Evolutionary conservation across 2,113 vertebrate genomes (phyloP).

Genomic region (Vimba vimba): DNA sequence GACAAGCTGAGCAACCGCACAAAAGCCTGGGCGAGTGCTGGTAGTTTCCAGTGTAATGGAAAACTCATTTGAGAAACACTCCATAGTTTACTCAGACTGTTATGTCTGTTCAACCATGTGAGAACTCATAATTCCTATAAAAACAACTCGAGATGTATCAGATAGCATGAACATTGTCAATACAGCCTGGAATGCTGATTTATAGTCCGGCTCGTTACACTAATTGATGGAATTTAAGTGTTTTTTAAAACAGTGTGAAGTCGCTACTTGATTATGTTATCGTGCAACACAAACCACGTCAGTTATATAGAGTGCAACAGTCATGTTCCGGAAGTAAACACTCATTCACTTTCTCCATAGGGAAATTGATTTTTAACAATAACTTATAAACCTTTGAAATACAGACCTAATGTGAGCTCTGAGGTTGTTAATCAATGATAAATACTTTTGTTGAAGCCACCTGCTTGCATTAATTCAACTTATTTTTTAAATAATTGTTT

Average conservation of each 20-base stretch:
- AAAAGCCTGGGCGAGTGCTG: constrained; percentile 12
- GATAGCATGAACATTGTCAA: background rate
- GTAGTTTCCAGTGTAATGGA: background rate
- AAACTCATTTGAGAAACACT: constrained; percentile 36
- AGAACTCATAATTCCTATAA: background rate
- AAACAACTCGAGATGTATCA: background rate
- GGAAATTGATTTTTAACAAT: background rate
- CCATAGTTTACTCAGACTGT: constrained; percentile 9
- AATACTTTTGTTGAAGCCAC: background rate
- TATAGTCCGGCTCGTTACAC: background rate
- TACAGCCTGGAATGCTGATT: background rate
- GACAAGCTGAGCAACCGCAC: background rate
- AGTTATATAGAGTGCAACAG: background rate
- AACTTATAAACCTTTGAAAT: background rate
- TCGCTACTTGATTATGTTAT: constrained; percentile 1
- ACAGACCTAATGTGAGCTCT: background rate
- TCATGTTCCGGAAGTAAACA: background rate
- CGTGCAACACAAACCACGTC: background rate
- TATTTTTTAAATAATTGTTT: background rate
- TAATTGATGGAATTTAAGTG: background rate
- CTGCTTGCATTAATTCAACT: too few species aligned
- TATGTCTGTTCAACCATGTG: constrained; percentile 24
- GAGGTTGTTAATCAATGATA: background rate
- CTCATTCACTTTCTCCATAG: too few species aligned
- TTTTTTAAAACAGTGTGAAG: background rate